These are phyloP conservation scores for Megalops atlanticus DNA, from an alignment of 2,113 vertebrate genomes.

Conservation along the genomic window DNA sequence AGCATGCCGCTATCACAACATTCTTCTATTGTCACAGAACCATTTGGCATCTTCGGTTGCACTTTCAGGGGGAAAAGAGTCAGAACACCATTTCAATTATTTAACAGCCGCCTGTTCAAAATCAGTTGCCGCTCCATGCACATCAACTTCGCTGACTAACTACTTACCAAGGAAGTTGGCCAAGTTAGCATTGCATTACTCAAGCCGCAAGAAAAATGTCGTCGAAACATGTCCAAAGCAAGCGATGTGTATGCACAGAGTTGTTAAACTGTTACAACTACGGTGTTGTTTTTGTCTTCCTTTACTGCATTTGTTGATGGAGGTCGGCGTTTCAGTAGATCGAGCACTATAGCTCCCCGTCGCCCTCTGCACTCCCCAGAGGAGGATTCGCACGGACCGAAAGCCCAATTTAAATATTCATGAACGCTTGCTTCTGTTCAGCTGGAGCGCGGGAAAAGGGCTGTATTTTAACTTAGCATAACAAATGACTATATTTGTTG, in stretches of 20 bases:
- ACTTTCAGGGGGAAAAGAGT: background rate
- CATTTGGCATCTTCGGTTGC: background rate
- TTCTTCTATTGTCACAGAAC: background rate
- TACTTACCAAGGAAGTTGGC: background rate
- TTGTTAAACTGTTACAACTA: constrained; percentile 1
- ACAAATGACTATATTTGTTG: too few species aligned
- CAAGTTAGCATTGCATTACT: background rate
- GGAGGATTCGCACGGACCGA: constrained; percentile 1
- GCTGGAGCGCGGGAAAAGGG: background rate
- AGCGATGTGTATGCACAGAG: background rate
- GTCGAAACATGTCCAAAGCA: background rate
- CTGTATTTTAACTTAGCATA: too few species aligned
- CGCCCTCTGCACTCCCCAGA: background rate
- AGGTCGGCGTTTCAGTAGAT: background rate
- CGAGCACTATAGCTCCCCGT: background rate
- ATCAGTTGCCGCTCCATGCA: background rate
- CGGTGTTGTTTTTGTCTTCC: constrained; percentile 7
- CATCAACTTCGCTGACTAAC: background rate
- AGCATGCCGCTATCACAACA: background rate
- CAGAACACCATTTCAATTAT: background rate
- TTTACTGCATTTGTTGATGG: background rate
- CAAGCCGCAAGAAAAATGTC: background rate
- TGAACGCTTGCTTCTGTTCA: background rate
- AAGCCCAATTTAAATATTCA: constrained; percentile 20
- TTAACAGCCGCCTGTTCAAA: background rate